Conservation (phyloP, 2,113 vertebrate genomes). For the Willisornis vidua region DNA sequence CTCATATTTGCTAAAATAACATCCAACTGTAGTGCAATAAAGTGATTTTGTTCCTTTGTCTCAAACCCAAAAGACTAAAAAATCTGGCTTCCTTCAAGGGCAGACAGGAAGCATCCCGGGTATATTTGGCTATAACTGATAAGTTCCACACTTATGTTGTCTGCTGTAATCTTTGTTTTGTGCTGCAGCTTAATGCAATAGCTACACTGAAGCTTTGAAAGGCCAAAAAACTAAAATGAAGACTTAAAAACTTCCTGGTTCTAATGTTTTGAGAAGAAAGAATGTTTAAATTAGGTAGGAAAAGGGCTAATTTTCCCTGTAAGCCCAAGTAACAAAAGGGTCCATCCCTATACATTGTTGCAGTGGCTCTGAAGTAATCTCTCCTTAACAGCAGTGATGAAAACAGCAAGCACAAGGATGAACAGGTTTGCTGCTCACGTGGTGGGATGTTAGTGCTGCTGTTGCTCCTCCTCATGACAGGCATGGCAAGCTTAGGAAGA, state of each 20-base stretch:
- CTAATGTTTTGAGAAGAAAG: neutral
- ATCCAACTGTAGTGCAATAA: neutral
- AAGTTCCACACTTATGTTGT: neutral
- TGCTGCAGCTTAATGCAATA: neutral
- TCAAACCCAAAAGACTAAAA: neutral
- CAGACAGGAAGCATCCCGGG: neutral
- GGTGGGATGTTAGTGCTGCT: neutral
- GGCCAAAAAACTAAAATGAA: neutral
- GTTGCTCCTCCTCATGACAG: neutral
- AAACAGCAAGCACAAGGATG: neutral
- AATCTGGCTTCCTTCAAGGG: neutral
- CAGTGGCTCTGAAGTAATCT: neutral
- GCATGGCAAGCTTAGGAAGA: neutral
- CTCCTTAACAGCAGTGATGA: neutral
- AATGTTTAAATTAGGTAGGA: neutral
- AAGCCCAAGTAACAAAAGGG: fast-evolving
- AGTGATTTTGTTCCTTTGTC: neutral
- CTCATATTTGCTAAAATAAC: neutral
- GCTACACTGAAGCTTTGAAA: neutral
- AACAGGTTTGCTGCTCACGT: neutral
- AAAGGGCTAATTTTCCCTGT: neutral
- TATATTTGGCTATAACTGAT: neutral
- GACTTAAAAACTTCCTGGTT: neutral
- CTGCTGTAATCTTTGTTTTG: neutral
- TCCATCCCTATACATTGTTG: fast-evolving